Evolutionary conservation across 2,797 vertebrate species (phyloP).

Genomic region (Poeciliopsis turneri): DNA sequence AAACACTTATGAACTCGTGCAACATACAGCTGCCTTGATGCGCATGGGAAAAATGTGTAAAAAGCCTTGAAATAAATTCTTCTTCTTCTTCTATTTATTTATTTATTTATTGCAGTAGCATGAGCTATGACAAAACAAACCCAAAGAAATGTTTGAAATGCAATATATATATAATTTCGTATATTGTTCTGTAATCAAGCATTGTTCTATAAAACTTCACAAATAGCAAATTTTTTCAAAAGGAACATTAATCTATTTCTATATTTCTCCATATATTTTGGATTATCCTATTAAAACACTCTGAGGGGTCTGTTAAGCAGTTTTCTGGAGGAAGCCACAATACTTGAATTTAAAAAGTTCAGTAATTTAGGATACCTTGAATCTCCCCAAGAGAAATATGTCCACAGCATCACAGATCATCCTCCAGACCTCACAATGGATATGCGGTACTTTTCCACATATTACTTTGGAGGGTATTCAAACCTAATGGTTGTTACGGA

Average conservation of each 20-base stretch:
- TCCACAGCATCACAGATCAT: neutral
- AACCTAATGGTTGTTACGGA: neutral
- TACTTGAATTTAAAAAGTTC: neutral
- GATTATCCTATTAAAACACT: neutral
- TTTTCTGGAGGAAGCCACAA: neutral
- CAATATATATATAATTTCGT: no score
- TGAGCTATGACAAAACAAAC: neutral
- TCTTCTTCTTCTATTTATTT: neutral
- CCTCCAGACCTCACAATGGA: neutral
- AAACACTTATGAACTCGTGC: slow-evolving; percentile 1
- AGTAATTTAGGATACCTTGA: neutral
- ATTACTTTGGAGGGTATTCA: neutral
- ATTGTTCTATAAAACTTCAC: neutral
- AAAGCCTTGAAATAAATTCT: neutral
- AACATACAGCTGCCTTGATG: neutral
- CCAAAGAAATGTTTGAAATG: neutral
- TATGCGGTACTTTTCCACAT: neutral
- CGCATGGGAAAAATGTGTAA: neutral
- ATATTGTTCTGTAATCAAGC: neutral
- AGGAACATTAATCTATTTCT: no score
- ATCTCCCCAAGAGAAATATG: neutral
- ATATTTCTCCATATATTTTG: neutral
- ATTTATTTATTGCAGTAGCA: neutral
- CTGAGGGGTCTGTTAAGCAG: neutral
- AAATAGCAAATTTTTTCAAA: neutral